These are phyloP conservation scores for Micromesistius poutassou DNA, from an alignment of 2,797 vertebrate species.

Conservation along the genomic window DNA sequence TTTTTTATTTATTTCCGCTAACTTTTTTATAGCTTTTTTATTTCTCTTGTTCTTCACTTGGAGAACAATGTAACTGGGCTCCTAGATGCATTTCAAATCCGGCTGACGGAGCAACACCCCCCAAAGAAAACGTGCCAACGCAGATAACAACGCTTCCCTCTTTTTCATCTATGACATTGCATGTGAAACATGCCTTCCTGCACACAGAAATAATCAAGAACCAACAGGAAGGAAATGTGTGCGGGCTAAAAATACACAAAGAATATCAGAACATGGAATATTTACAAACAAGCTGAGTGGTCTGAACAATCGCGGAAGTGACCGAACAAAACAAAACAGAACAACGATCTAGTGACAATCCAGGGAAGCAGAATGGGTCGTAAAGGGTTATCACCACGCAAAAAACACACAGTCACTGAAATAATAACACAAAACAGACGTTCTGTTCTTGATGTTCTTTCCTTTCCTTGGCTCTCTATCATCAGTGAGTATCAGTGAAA, in stretches of 20 bases:
- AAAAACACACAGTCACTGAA: not conserved
- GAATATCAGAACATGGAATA: conserved; percentile 14
- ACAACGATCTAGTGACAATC: conserved; percentile 13
- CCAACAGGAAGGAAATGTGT: conserved; percentile 53
- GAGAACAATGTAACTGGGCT: not conserved
- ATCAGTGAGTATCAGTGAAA: not conserved
- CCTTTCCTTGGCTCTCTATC: not conserved
- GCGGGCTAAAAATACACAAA: conserved; percentile 48
- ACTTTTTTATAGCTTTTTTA: too few relatives aligned
- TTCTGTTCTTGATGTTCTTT: too few relatives aligned
- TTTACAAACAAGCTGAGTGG: conserved; percentile 39
- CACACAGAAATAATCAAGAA: conserved; percentile 45
- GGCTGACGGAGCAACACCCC: not conserved
- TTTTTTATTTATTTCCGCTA: too few relatives aligned
- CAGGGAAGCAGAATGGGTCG: conserved; percentile 10
- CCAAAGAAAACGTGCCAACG: not conserved
- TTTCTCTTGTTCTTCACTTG: not conserved
- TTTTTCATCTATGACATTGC: not conserved
- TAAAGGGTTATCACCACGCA: conserved; percentile 14
- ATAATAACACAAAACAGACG: not conserved
- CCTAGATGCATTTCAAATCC: not conserved
- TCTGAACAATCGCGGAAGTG: conserved; percentile 22
- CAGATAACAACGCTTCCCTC: not conserved
- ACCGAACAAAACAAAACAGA: conserved; percentile 22
- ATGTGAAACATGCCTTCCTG: conserved; percentile 18